Conservation (phyloP, 2,797 vertebrate species). For the Eremophila alpestris region DNA sequence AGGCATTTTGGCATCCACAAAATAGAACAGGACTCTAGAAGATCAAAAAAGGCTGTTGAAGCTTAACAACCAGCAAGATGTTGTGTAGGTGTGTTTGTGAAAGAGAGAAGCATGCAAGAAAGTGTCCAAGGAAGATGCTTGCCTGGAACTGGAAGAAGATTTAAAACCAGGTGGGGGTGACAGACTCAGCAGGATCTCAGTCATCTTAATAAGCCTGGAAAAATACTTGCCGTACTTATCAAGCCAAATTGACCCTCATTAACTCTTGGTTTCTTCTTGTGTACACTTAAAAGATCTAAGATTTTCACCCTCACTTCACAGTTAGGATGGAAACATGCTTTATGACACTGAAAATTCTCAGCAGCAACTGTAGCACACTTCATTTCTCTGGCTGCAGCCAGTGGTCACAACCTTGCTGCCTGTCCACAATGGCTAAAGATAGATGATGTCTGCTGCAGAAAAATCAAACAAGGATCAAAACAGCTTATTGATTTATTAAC, state of each 20-base stretch:
- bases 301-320: neutral
- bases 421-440: neutral
- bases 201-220: neutral
- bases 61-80: slow-evolving; percentile 41
- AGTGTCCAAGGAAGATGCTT: neutral
- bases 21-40: slow-evolving; percentile 8
- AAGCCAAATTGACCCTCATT: neutral
- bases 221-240: neutral
- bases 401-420: neutral
- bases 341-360: neutral
- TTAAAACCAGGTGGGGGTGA: neutral
- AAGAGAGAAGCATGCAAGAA: neutral
- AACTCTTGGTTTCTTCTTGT: neutral
- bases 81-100: slow-evolving; percentile 56
- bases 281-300: neutral
- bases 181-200: slow-evolving; percentile 7
- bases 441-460: neutral
- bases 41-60: slow-evolving; percentile 24
- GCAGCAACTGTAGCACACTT: fast-evolving
- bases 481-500: slow-evolving; percentile 23
- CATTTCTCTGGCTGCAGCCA: neutral
- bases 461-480: neutral
- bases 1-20: slow-evolving; percentile 11
- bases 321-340: neutral
- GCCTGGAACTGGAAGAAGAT: slow-evolving; percentile 5